A percentile compares a stretch with the other conserved stretches of the same genome.
These are phyloP conservation scores for Microplitis deprimator DNA, from an alignment of 2,888 invertebrate species.

Conservation along the genomic window DNA sequence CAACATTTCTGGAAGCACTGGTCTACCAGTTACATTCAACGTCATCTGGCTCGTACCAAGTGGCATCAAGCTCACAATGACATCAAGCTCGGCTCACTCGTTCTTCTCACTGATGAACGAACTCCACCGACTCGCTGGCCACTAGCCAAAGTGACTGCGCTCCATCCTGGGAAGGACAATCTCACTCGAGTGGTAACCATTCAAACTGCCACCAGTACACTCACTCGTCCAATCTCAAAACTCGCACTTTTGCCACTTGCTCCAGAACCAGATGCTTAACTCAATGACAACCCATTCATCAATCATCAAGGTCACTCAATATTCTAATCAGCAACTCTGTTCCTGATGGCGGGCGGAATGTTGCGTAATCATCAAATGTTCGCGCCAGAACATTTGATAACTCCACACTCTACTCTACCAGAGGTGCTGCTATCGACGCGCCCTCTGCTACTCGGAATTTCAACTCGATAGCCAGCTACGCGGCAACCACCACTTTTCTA, in stretches of 20 bases:
- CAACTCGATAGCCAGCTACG: no score
- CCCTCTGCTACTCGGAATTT: no score
- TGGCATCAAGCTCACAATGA: slow-evolving; percentile 33
- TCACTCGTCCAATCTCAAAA: slow-evolving; percentile 48
- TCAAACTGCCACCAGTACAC: slow-evolving; percentile 43
- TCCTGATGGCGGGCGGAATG: slow-evolving; percentile 18
- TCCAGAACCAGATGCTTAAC: not conserved
- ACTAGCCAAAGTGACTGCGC: slow-evolving; percentile 44
- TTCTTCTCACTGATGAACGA: slow-evolving; percentile 48
- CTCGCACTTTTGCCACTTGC: slow-evolving; percentile 34
- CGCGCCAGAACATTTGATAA: not conserved
- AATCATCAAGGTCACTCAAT: not conserved
- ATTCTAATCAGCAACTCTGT: slow-evolving; percentile 7
- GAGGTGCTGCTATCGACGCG: no score
- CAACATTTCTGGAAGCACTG: slow-evolving; percentile 41
- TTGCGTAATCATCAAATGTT: not conserved
- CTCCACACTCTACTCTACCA: not conserved
- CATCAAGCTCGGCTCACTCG: slow-evolving; percentile 29
- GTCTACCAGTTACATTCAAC: slow-evolving; percentile 36
- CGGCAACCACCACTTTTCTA: no score
- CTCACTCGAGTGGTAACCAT: slow-evolving; percentile 48
- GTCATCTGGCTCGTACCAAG: slow-evolving; percentile 24
- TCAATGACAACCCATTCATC: not conserved
- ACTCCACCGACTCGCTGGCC: slow-evolving; percentile 49
- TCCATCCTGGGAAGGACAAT: slow-evolving; percentile 52